These are phyloP conservation scores for Zapornia atra DNA, from an alignment of 2,113 vertebrate species.

Conservation along the genomic window DNA sequence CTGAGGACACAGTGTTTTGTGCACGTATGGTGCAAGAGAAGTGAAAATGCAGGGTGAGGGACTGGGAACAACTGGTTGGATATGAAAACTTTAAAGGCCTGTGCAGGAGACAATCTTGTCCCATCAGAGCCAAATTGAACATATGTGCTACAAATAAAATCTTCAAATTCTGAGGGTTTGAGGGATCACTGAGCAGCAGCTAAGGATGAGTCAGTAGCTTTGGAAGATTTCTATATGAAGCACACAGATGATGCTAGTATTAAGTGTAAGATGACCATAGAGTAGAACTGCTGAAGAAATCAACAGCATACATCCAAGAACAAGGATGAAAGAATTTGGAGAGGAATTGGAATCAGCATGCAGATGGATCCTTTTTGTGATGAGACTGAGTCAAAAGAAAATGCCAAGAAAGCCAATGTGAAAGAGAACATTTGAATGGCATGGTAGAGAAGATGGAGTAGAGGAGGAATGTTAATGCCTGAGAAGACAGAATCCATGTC, in stretches of 20 bases:
- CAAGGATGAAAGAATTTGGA: not conserved
- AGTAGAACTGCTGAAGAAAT: not conserved
- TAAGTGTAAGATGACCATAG: not conserved
- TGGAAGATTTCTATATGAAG: not conserved
- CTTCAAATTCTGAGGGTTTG: not conserved
- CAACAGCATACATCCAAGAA: not conserved
- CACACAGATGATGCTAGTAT: not conserved
- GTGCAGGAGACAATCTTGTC: not conserved
- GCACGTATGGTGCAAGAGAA: not conserved
- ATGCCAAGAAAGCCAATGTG: not conserved
- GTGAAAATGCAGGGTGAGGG: not conserved
- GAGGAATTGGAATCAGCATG: not conserved
- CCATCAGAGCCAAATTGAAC: not conserved
- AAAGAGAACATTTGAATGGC: not conserved
- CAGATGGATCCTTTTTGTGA: not conserved
- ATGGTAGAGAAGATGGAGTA: not conserved
- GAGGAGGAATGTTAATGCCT: not conserved
- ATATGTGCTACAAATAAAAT: not conserved
- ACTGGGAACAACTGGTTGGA: not conserved
- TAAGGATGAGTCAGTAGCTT: not conserved
- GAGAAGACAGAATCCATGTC: not conserved
- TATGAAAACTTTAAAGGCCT: not conserved
- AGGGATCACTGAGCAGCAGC: not conserved
- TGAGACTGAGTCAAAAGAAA: not conserved
- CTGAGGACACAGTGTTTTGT: not conserved